Conservation (phyloP, 2,888 invertebrate species). For the Coleophora deauratella region DNA sequence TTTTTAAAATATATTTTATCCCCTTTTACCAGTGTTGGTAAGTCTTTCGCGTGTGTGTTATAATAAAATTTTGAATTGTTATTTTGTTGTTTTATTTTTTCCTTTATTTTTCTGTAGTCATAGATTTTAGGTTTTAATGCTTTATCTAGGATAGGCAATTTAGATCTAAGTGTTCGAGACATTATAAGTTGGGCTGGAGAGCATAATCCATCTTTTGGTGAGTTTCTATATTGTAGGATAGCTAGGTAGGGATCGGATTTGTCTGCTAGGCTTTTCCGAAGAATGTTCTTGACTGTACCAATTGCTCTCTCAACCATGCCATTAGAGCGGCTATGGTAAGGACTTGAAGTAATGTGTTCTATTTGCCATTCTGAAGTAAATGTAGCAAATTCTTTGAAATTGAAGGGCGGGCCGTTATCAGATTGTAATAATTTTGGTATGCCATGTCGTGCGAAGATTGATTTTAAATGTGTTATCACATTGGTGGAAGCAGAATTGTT, state of each 20-base stretch:
- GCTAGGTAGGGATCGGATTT: constrained; percentile 7
- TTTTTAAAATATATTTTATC: too few relatives aligned
- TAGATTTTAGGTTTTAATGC: too few relatives aligned
- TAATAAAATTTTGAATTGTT: too few relatives aligned
- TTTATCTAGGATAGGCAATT: too few relatives aligned
- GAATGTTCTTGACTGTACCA: constrained; percentile 3
- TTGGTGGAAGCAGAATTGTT: background rate
- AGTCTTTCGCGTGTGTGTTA: too few relatives aligned
- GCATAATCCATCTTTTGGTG: background rate
- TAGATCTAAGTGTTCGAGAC: background rate
- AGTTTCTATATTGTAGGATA: constrained; percentile 4
- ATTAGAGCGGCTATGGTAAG: constrained; percentile 5
- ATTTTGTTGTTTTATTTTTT: too few relatives aligned
- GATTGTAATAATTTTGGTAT: constrained; percentile 3
- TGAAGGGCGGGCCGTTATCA: constrained; percentile 5
- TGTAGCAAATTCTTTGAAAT: constrained; percentile 1
- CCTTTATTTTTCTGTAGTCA: too few relatives aligned
- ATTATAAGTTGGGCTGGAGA: constrained; percentile 7
- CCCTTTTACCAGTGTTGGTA: too few relatives aligned
- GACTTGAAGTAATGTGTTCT: constrained; percentile 4
- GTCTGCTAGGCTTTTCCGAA: constrained; percentile 2
- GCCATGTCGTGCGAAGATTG: constrained; percentile 11
- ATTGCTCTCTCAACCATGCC: constrained; percentile 7
- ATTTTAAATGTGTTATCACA: constrained; percentile 12
- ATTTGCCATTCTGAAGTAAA: constrained; percentile 6